Evolutionary conservation across 2,797 vertebrate species (phyloP).

Genomic region (Carapus acus): DNA sequence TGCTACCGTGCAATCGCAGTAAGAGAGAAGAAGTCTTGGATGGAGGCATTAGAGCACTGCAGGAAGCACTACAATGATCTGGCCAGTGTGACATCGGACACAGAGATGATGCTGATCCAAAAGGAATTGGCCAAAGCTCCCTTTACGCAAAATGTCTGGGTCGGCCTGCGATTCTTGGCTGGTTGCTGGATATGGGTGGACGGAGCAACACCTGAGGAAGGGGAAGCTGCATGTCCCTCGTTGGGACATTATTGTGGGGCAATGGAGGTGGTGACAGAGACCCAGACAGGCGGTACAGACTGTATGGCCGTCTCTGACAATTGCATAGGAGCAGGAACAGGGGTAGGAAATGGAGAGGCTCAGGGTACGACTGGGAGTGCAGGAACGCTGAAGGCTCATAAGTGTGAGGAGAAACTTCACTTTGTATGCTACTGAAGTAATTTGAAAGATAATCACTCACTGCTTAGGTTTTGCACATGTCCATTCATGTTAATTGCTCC

Average conservation of each 20-base stretch:
- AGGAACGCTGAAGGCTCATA: conserved; percentile 21
- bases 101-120: conserved; percentile 41
- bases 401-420: conserved; percentile 34
- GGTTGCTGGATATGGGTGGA: conserved; percentile 53
- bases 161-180: conserved; percentile 46
- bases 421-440: conserved; percentile 48
- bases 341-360: no score
- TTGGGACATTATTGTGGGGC: no score
- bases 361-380: neutral
- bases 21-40: conserved; percentile 47
- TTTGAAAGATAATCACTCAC: no score
- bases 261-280: no score
- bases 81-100: conserved; percentile 36
- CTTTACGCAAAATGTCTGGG: conserved; percentile 31
- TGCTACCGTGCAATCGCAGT: conserved; percentile 41
- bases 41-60: conserved; percentile 51
- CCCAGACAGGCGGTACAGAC: neutral
- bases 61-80: conserved; percentile 28
- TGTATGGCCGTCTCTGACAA: fast-evolving
- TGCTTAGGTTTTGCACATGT: no score
- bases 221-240: conserved; percentile 14
- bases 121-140: neutral
- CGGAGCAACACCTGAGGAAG: neutral
- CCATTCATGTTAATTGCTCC: no score
- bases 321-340: no score